Base-by-base conservation (phyloP, 1,140 invertebrate genomes). In the Helicoverpa armigera region DNA sequence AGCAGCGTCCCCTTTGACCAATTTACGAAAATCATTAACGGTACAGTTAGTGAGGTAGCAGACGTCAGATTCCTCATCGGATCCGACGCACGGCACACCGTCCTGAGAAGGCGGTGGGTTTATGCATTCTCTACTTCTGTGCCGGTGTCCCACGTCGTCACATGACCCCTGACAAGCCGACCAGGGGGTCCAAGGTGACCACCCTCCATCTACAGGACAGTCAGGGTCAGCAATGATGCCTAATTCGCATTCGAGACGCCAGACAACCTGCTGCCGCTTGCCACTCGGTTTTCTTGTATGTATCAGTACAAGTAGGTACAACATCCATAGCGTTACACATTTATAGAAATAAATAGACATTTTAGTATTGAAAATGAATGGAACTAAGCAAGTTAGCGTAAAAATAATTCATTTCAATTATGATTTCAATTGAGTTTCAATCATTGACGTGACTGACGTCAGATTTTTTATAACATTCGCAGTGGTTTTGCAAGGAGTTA, bases 171-270 rank as follows among this genome's bases (percentile, higher is more conserved):
- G 86, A 67, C 93, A 94, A 2, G 69, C 18, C 3, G 89, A 89
- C 93, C 93, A 94, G 0, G 90, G 54, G 2, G 81, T 80, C 93
- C 93, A 94, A 7, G 90, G 69, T 0, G 91, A 85, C 93, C 93
- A 94, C 9, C 90, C 89, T 16, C 93, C 93, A 48, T 94, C 92
- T 13, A 93, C 80, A 23, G 93, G 93, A 74, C 93, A 94, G 0
- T 93, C 92, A 3, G 84, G 63, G 70, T 94, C 92, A 5, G 81
- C 63, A 53, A 91, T 88, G 2, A 93, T 85, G 7, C 92, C 93
- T 56, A 94, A 80, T 53, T 91, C 89, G 80, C 93, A 94, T 87
- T 94, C 92, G 5, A 94, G 79, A 11, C 87, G 86, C 93, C 93
- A 94, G 3, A 90, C 83, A 23, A 84, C 87, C 60, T 89, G 85